Percentiles rank a stretch among this genome's conserved stretches.
These are phyloP conservation scores for Anarhynchus alexandrinus DNA, from an alignment of 2,113 vertebrate species.

Conservation along the genomic window DNA sequence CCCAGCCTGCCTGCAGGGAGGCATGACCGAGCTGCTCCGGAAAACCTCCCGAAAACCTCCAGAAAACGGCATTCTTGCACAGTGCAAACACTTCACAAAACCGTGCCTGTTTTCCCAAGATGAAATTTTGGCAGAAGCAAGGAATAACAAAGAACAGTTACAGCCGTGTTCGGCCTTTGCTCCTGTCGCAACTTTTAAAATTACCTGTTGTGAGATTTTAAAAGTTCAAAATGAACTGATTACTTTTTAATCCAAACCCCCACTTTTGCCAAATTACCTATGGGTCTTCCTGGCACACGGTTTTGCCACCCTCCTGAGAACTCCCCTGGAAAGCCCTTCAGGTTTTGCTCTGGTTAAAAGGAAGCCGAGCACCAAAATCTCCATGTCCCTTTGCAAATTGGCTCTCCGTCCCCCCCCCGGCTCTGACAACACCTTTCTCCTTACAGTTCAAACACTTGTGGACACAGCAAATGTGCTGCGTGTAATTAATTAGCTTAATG, in stretches of 20 bases:
- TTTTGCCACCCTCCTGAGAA: not conserved
- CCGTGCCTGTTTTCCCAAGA: fast-evolving
- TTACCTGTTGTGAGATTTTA: not conserved
- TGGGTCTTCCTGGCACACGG: not conserved
- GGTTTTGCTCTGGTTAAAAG: not conserved
- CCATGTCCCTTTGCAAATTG: not conserved
- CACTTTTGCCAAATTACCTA: not conserved
- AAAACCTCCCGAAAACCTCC: not conserved
- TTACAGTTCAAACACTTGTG: not conserved
- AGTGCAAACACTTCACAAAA: not conserved
- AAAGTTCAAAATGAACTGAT: not conserved
- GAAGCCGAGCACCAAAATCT: not conserved
- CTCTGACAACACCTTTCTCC: not conserved
- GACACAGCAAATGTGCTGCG: not conserved
- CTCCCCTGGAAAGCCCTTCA: not conserved
- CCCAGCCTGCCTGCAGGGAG: too few relatives aligned
- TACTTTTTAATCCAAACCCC: not conserved
- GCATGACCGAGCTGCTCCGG: fast-evolving
- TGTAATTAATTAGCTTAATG: conserved; percentile 42
- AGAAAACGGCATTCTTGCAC: fast-evolving
- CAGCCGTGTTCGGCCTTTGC: fast-evolving
- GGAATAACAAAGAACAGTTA: fast-evolving
- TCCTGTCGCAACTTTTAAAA: not conserved
- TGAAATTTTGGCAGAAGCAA: not conserved
- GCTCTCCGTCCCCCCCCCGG: not conserved